These are phyloP conservation scores for Enteromius argenteus DNA, from an alignment of 2,797 vertebrate genomes.

Conservation along the genomic window DNA sequence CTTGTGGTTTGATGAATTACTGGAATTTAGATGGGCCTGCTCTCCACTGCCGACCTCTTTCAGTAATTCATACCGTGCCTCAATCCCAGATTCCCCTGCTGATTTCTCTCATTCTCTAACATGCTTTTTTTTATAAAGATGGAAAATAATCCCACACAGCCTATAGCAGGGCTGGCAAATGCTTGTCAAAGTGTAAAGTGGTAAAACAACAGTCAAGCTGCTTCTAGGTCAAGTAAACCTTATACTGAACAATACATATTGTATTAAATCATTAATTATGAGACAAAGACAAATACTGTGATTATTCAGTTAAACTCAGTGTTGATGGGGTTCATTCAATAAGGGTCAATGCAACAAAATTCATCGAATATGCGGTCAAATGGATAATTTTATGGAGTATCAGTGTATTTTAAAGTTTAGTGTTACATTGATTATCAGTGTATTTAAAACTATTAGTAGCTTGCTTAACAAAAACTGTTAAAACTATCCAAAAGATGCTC, in stretches of 20 bases:
- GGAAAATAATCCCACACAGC: not conserved
- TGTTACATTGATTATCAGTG: no score
- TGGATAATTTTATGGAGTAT: not conserved
- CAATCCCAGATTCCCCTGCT: not conserved
- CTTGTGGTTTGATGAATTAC: slow-evolving; percentile 8
- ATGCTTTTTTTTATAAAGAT: not conserved
- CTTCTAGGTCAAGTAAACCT: not conserved
- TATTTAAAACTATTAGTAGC: not conserved
- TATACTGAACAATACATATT: not conserved
- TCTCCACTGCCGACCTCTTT: not conserved
- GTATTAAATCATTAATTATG: not conserved
- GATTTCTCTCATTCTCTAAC: not conserved
- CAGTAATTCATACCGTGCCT: slow-evolving; percentile 10
- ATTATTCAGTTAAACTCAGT: not conserved
- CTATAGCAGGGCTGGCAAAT: not conserved
- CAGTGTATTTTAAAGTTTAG: not conserved
- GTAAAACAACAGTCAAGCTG: not conserved
- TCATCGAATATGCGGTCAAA: not conserved
- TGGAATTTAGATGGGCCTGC: slow-evolving; percentile 5
- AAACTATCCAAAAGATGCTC: no score
- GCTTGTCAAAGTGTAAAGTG: not conserved
- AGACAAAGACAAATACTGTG: not conserved
- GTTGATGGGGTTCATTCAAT: not conserved
- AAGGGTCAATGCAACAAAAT: not conserved
- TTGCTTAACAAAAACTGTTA: not conserved